Percentiles rank a stretch among this genome's conserved stretches.
Conservation (phyloP, 2,888 invertebrate genomes). For the Scaptodrosophila latifasciaeformis region DNA sequence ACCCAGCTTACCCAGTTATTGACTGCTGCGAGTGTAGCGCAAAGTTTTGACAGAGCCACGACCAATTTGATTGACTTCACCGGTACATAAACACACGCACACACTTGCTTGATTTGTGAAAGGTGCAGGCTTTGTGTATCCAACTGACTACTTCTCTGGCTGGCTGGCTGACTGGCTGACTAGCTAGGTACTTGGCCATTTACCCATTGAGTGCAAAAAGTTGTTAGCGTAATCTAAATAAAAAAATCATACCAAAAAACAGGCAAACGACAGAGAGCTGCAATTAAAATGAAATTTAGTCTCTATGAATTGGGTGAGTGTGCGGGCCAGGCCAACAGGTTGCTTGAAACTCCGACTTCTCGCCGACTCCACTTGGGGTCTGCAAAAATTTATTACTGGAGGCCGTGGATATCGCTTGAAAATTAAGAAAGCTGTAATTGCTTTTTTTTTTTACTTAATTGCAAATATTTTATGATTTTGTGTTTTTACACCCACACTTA, state of each 20-base stretch:
- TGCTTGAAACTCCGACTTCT: too few species aligned
- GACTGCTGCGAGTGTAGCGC: too few species aligned
- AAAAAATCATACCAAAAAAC: slow-evolving; percentile 5
- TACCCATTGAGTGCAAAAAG: slow-evolving; percentile 2
- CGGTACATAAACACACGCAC: not conserved
- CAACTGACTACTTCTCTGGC: too few species aligned
- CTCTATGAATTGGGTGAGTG: not conserved
- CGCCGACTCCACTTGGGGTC: too few species aligned
- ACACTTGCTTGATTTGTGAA: not conserved
- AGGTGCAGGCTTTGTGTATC: slow-evolving; percentile 3
- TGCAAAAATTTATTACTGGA: too few species aligned
- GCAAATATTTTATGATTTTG: too few species aligned
- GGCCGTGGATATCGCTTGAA: too few species aligned
- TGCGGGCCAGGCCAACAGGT: not conserved
- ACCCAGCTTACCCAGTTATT: too few species aligned
- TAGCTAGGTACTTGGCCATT: not conserved
- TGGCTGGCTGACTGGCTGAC: too few species aligned
- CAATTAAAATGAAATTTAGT: not conserved
- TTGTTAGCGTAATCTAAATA: slow-evolving; percentile 5
- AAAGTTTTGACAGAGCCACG: not conserved
- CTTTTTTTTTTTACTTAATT: too few species aligned
- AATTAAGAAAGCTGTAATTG: too few species aligned
- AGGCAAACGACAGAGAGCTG: not conserved
- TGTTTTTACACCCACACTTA: too few species aligned
- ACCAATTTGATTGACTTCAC: slow-evolving; percentile 1